A percentile compares a stretch with the other conserved stretches of the same genome.
Conservation (phyloP, 2,888 invertebrate species). For the Xestia ashworthii region DNA sequence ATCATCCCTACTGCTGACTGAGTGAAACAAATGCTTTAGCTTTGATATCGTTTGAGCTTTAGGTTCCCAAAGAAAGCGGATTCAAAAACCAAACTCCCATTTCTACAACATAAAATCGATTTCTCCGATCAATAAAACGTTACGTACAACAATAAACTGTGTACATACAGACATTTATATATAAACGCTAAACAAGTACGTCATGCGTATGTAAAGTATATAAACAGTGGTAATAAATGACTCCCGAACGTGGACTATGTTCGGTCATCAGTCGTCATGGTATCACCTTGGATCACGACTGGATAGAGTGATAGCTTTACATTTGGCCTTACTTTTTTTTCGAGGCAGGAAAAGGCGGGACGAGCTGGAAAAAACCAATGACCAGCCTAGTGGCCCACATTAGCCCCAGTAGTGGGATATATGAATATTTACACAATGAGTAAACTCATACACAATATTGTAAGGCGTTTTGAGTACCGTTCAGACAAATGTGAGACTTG, state of each 20-base stretch:
- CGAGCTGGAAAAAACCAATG: no score
- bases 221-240: slow-evolving; percentile 43
- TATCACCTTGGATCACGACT: slow-evolving; percentile 29
- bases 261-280: slow-evolving; percentile 18
- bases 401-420: no score
- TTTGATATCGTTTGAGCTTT: background rate
- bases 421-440: no score
- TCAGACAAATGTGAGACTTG: background rate
- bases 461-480: background rate
- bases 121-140: slow-evolving; percentile 18
- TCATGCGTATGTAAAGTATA: slow-evolving; percentile 30
- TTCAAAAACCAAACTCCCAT: background rate
- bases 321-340: background rate
- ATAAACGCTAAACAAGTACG: slow-evolving; percentile 36
- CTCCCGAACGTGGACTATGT: slow-evolving; percentile 24
- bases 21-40: background rate
- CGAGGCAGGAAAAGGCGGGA: no score
- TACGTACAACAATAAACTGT: slow-evolving; percentile 20
- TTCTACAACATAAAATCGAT: slow-evolving; percentile 4
- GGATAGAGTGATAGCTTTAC: slow-evolving; percentile 24
- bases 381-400: no score
- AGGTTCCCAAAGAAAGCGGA: background rate
- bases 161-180: slow-evolving; percentile 22
- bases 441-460: background rate
- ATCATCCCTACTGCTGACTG: no score